Conservation (phyloP, 2,888 invertebrate genomes). For the Sclerodermus sp. region DNA sequence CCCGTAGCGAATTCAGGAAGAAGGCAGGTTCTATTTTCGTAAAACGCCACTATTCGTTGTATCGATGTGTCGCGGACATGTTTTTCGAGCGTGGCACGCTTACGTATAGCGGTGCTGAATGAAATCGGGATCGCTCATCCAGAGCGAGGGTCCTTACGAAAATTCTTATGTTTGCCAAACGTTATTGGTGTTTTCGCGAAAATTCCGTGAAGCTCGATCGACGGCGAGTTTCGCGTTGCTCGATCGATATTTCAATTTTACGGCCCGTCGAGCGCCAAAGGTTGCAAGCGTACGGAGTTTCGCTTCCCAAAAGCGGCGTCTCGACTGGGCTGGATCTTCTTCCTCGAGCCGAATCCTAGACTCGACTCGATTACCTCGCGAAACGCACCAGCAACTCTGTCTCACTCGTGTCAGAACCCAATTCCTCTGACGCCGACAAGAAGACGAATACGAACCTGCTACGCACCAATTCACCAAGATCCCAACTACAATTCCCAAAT, state of each 20-base stretch:
- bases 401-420: slow-evolving; percentile 4
- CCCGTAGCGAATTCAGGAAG: too few relatives aligned
- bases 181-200: slow-evolving; percentile 26
- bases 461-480: too few relatives aligned
- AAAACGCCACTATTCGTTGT: too few relatives aligned
- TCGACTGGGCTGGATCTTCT: too few relatives aligned
- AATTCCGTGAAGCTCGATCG: slow-evolving; percentile 8
- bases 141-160: neutral
- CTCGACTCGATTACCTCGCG: slow-evolving; percentile 18
- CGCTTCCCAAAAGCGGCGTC: slow-evolving; percentile 10
- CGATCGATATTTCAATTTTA: slow-evolving; percentile 33
- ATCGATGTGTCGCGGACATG: too few relatives aligned
- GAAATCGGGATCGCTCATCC: slow-evolving; percentile 1
- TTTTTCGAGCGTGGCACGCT: too few relatives aligned
- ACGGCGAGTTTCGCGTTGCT: too few relatives aligned
- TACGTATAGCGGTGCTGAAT: too few relatives aligned
- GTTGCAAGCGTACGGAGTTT: slow-evolving; percentile 9
- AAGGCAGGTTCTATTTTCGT: too few relatives aligned
- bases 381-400: slow-evolving; percentile 8
- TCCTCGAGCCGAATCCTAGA: slow-evolving; percentile 3
- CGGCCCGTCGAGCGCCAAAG: slow-evolving; percentile 22
- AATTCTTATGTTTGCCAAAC: slow-evolving; percentile 12
- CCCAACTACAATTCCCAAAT: too few relatives aligned
- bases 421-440: slow-evolving; percentile 5
- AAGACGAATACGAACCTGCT: neutral